Percentiles rank a stretch among this genome's conserved stretches.
These are phyloP conservation scores for Hippoglossus hippoglossus DNA, from an alignment of 2,797 vertebrate genomes.

Conservation along the genomic window DNA sequence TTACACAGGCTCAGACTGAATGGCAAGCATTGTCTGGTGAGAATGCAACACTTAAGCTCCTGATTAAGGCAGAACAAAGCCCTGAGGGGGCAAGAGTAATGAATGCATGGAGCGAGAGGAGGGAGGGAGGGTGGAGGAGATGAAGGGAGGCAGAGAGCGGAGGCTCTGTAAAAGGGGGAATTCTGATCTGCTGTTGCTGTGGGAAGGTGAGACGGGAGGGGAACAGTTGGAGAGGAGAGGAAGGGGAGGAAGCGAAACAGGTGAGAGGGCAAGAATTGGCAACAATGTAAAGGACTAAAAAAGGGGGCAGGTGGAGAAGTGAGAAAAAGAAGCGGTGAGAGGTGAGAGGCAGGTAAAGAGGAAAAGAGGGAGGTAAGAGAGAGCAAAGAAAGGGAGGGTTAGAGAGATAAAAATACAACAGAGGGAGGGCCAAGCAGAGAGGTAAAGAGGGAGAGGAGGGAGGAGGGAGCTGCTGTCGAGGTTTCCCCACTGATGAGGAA, in stretches of 20 bases:
- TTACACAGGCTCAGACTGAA: conserved; percentile 79
- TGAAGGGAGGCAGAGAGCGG: conserved; percentile 11
- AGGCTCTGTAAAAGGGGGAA: conserved; percentile 61
- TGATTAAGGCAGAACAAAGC: conserved; percentile 83
- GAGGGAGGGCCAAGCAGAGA: conserved; percentile 49
- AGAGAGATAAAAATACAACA: conserved; percentile 47
- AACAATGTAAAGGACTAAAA: conserved; percentile 27
- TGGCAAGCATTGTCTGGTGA: conserved; percentile 78
- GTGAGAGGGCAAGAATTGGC: conserved; percentile 45
- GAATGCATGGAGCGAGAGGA: conserved; percentile 62
- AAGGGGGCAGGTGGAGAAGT: conserved; percentile 14
- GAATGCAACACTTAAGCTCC: conserved; percentile 83
- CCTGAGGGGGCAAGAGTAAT: conserved; percentile 73
- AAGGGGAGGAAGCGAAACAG: conserved; percentile 31
- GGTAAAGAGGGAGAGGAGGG: conserved; percentile 39
- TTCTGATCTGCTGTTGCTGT: conserved; percentile 70
- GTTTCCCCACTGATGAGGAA: conserved; percentile 52
- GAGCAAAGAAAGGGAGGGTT: conserved; percentile 34
- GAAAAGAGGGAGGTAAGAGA: conserved; percentile 32
- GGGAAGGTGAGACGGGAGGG: conserved; percentile 47
- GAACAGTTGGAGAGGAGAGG: conserved; percentile 18
- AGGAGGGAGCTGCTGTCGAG: conserved; percentile 50
- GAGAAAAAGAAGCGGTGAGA: conserved; percentile 15
- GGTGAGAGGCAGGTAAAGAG: conserved; percentile 32
- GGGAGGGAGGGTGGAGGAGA: conserved; percentile 47